Evolutionary conservation across 1,140 invertebrate genomes (phyloP).

Genomic region (Amyelois transitella): DNA sequence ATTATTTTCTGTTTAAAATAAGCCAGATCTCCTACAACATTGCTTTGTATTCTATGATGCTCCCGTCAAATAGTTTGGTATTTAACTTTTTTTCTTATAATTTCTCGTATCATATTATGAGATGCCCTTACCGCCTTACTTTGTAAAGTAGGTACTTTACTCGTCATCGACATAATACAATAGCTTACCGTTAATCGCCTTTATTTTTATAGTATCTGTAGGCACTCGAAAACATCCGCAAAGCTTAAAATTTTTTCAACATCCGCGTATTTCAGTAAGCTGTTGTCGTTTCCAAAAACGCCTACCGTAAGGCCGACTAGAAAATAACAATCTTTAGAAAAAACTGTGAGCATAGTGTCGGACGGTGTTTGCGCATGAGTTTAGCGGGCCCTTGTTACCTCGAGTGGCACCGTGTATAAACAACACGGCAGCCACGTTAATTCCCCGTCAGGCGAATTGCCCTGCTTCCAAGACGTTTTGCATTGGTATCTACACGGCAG

Average conservation of each 20-base stretch:
- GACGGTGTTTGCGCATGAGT: slow-evolving; percentile 42
- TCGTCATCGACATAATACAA: too few species aligned
- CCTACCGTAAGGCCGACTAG: too few species aligned
- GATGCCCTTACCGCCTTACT: too few species aligned
- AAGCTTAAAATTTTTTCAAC: neutral
- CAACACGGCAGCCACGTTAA: slow-evolving; percentile 46
- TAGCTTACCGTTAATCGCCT: neutral
- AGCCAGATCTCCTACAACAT: too few species aligned
- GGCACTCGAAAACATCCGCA: neutral
- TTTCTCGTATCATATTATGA: too few species aligned
- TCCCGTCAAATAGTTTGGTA: too few species aligned
- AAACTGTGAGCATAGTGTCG: slow-evolving; percentile 40
- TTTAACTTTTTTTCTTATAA: too few species aligned
- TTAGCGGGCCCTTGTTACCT: slow-evolving; percentile 59
- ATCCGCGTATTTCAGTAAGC: slow-evolving; percentile 7
- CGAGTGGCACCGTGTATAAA: slow-evolving; percentile 44
- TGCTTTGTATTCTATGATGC: too few species aligned
- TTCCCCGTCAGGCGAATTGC: slow-evolving; percentile 36
- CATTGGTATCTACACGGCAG: slow-evolving; percentile 26
- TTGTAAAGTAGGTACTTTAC: too few species aligned
- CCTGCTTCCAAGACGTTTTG: slow-evolving; percentile 36
- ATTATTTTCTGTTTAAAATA: too few species aligned
- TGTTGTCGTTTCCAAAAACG: slow-evolving; percentile 34
- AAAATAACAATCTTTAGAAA: slow-evolving; percentile 30
- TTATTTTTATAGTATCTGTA: neutral